phyloP scores from a whole-genome alignment of 35 echinoderm and acorn worm genomes.

The Heliocidaris erythrogramma region DNA sequence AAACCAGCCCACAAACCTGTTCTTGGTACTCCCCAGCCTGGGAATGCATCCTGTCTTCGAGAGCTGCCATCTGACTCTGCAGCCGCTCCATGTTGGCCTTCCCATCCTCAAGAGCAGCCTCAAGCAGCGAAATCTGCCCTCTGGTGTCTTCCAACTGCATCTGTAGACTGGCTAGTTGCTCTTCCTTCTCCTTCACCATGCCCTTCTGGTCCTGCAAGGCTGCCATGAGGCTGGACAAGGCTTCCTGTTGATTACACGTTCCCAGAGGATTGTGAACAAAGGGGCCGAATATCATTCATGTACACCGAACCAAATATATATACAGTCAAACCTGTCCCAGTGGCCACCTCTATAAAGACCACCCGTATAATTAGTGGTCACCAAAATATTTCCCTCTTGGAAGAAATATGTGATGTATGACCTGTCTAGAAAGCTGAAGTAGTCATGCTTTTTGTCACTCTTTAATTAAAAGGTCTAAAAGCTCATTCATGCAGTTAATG shows the following conservation, averaged over 20 bases:
- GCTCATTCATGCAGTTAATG: no score
- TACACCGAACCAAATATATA: no score
- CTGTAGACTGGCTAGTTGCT: neutral
- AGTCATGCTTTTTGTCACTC: no score
- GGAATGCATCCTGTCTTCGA: conserved; percentile 13
- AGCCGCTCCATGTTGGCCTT: neutral
- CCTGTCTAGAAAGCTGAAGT: no score
- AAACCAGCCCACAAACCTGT: neutral
- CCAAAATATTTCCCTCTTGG: no score
- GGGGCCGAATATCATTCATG: no score
- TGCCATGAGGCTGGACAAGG: conserved; percentile 49
- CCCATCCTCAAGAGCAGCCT: neutral
- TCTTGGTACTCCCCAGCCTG: conserved; percentile 34
- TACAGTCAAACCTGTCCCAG: no score
- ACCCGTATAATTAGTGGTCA: no score
- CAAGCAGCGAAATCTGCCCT: conserved; percentile 8
- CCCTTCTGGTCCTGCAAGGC: conserved; percentile 35
- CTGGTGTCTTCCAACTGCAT: conserved; percentile 38
- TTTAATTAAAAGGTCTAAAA: no score
- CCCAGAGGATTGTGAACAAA: neutral
- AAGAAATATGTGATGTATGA: no score
- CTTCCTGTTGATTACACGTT: conserved; percentile 47
- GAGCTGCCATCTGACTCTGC: conserved; percentile 15
- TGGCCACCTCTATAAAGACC: no score
- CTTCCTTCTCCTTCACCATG: neutral